Percentiles rank a stretch among this genome's conserved stretches.
phyloP scores from a whole-genome alignment of 2,113 vertebrate species.

The Lasiurus cinereus region DNA sequence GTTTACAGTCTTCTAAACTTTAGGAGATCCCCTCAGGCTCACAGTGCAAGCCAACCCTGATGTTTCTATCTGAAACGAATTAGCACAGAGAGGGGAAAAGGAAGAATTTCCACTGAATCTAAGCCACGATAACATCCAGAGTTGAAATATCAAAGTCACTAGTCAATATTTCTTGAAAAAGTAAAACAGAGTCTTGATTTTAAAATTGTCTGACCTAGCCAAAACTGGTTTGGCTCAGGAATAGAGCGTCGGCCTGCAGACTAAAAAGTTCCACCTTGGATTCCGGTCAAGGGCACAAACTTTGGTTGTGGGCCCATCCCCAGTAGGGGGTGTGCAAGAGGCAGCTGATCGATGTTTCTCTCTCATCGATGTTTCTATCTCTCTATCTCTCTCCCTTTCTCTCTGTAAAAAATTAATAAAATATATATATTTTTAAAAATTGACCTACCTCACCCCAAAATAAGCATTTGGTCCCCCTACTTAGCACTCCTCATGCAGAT shows the following conservation, averaged over 20 bases:
- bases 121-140: background rate
- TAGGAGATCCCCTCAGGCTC: background rate
- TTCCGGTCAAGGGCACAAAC: too few species aligned
- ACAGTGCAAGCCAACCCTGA: background rate
- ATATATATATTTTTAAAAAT: too few species aligned
- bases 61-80: background rate
- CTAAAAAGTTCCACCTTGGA: too few species aligned
- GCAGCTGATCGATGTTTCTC: too few species aligned
- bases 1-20: conserved; percentile 11
- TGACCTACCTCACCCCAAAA: background rate
- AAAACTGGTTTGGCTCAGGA: too few species aligned
- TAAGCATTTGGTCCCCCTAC: background rate
- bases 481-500: background rate
- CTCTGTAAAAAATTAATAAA: too few species aligned
- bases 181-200: background rate
- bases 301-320: too few species aligned
- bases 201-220: background rate
- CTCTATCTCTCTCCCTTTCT: too few species aligned
- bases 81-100: background rate
- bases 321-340: too few species aligned
- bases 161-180: background rate
- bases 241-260: too few species aligned
- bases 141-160: background rate
- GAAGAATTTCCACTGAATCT: background rate
- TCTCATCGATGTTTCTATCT: too few species aligned